These are phyloP conservation scores for Eidolon dupreanum DNA, from an alignment of 2,797 vertebrate genomes.

Conservation along the genomic window DNA sequence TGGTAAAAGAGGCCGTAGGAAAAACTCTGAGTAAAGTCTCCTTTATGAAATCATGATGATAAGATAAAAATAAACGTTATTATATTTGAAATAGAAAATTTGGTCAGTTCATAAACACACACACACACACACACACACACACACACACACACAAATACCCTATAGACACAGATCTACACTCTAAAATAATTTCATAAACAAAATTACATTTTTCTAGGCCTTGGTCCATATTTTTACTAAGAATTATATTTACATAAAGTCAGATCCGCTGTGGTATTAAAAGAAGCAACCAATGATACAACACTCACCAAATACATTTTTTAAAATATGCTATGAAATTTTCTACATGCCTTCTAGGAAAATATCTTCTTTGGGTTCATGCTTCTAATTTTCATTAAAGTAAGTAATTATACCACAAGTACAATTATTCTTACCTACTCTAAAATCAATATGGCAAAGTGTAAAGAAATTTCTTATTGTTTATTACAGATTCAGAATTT, in stretches of 20 bases:
- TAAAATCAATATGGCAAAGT: not conserved
- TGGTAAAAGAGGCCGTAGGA: not conserved
- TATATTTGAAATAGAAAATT: not conserved
- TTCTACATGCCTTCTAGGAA: not conserved
- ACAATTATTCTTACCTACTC: not conserved
- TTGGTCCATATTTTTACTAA: not conserved
- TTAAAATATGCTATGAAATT: not conserved
- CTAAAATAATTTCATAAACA: not conserved
- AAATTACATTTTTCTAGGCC: not conserved
- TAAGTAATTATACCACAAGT: not conserved
- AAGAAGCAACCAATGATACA: not conserved
- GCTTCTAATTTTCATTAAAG: conserved; percentile 9
- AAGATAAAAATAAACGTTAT: not conserved
- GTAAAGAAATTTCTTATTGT: not conserved
- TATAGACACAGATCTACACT: not conserved
- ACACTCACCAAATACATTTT: not conserved
- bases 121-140: not conserved
- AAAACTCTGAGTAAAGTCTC: not conserved
- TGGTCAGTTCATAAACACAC: not conserved
- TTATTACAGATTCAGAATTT: not conserved
- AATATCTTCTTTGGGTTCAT: not conserved
- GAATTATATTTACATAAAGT: not conserved
- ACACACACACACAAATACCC: not conserved
- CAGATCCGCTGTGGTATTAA: not conserved
- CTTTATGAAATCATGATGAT: not conserved